Base-by-base conservation (phyloP, 2,113 vertebrate species). In the Lycaon pictus region DNA sequence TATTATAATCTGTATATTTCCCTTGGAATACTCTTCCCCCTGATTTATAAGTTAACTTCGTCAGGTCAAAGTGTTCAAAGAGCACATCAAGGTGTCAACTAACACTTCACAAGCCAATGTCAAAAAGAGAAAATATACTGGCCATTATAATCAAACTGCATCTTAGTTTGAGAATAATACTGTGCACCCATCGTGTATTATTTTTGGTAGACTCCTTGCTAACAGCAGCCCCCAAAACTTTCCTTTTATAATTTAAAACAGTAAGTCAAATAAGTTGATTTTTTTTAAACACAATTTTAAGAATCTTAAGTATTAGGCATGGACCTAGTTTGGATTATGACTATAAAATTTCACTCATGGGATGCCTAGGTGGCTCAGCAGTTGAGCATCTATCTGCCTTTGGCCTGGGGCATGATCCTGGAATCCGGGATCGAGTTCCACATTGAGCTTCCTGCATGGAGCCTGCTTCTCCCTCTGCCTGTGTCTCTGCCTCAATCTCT, bases 171-270 rank as follows among this genome's bases (percentile, higher is more conserved):
- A 58, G 11, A 84, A 80, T 43, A 69, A 60, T 5, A 25, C 2
- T 62, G 29, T 43, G 19, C 6, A 79, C 5, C 35, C 15, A 12
- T 51, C 10, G 3, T 23, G 32, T 20, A 4, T 51, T 35, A 67
- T 48, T 90, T 83, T 60, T 67, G 55, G 82, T 58, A 32, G 12
- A 77, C 35, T 77, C 62, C 58, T 90, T 92, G 32, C 16, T 92
- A 74, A 63, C 1, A 63, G 23, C 62, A 88, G 22, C 11, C 56
- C 84, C 16, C 80, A 90, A 69, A 62, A 35, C n/a, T 88, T 82
- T n/a, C 29, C 56, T 87, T 80, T 97, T 90, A 27, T 63, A 95
- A 95, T 55, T 93, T 35, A 87, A 88, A 85, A 53, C 22, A 87
- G 60, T 53, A 55, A 55, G 43, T 23, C 60, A 90, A 76, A 60